A percentile compares a stretch with the other conserved stretches of the same genome.
These are phyloP conservation scores for Apostichopus leukothele DNA, from an alignment of 53 echinoderm and acorn worm genomes.

Conservation along the genomic window DNA sequence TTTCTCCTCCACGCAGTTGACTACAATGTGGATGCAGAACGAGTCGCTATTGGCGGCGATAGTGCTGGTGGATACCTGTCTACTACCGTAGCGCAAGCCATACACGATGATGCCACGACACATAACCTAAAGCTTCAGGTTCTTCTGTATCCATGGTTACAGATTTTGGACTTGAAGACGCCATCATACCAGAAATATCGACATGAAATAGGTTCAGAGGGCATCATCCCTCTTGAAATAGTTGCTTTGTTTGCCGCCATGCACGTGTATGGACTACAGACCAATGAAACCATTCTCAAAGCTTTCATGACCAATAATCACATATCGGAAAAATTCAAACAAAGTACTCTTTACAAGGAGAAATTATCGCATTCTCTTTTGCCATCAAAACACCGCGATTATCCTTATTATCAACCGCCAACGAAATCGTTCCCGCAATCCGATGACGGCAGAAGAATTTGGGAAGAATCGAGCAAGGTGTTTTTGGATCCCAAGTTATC, in stretches of 20 bases:
- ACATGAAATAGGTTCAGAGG: constrained; percentile 20
- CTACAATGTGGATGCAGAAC: constrained; percentile 66
- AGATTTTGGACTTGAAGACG: constrained; percentile 71
- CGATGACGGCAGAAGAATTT: constrained; percentile 59
- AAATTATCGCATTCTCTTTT: constrained; percentile 71
- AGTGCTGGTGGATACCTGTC: constrained; percentile 90
- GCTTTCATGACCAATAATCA: constrained; percentile 59
- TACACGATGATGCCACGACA: constrained; percentile 61
- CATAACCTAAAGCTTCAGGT: constrained; percentile 55
- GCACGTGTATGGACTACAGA: constrained; percentile 51
- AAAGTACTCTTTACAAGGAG: constrained; percentile 49
- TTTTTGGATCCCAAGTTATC: constrained; percentile 65
- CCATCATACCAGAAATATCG: constrained; percentile 86
- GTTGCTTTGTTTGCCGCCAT: constrained; percentile 42
- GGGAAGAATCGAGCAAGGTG: constrained; percentile 50
- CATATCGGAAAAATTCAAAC: constrained; percentile 59
- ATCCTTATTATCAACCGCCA: constrained; percentile 53
- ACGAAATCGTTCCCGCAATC: neutral
- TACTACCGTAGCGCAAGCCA: constrained; percentile 65
- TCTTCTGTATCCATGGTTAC: constrained; percentile 55
- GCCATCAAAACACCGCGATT: constrained; percentile 58
- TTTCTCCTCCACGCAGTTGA: constrained; percentile 64
- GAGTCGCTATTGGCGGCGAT: constrained; percentile 82
- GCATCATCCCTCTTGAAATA: constrained; percentile 19
- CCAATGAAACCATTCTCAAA: constrained; percentile 22